phyloP scores from a whole-genome alignment of 2,797 vertebrate genomes.

The Bradypodion pumilum region DNA sequence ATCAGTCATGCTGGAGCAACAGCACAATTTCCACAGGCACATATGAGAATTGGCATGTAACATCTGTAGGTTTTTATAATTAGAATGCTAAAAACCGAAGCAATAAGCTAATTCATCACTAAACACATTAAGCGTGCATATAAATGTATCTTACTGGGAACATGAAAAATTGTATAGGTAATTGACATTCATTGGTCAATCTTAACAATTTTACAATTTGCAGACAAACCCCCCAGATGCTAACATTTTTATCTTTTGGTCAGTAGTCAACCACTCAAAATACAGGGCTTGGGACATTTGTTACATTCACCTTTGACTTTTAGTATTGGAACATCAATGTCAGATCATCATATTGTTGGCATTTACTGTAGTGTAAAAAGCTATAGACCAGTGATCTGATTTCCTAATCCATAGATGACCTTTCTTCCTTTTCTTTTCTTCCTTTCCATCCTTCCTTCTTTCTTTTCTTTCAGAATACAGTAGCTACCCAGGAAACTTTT shows the following conservation, averaged over 20 bases:
- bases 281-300: background rate
- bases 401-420: background rate
- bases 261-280: background rate
- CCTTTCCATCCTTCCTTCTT: too few relatives aligned
- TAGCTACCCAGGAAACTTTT: background rate
- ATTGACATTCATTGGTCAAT: background rate
- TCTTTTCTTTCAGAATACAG: too few relatives aligned
- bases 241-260: background rate
- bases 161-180: background rate
- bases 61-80: slow-evolving; percentile 23
- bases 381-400: background rate
- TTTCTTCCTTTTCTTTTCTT: too few relatives aligned
- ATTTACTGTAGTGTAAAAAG: background rate
- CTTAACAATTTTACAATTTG: background rate
- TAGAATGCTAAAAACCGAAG: slow-evolving; percentile 18
- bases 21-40: slow-evolving; percentile 39
- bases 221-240: too few relatives aligned
- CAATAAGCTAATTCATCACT: background rate
- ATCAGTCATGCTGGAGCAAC: slow-evolving; percentile 44
- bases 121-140: background rate
- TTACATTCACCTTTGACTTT: background rate
- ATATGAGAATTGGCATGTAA: slow-evolving; percentile 34
- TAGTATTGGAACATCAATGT: background rate
- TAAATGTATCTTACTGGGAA: background rate
- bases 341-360: background rate